These are phyloP conservation scores for Baronia brevicornis DNA, from an alignment of 2,888 invertebrate species.

Conservation along the genomic window DNA sequence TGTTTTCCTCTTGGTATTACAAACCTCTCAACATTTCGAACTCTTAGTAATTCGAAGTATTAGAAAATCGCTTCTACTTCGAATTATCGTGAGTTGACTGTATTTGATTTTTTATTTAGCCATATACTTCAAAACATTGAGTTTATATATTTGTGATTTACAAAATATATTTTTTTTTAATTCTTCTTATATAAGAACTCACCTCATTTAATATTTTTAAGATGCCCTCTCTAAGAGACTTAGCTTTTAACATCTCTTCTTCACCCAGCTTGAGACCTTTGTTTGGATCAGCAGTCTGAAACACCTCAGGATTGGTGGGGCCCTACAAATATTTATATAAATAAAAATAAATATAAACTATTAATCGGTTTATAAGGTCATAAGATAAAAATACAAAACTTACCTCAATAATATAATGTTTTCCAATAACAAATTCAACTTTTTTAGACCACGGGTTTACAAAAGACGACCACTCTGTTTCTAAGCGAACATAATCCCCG, in stretches of 20 bases:
- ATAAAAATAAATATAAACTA: neutral
- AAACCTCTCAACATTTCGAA: too few species aligned
- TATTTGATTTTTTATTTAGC: too few species aligned
- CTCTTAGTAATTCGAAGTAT: too few species aligned
- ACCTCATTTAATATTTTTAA: slow-evolving; percentile 81
- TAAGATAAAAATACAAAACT: slow-evolving; percentile 15
- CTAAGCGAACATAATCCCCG: slow-evolving; percentile 87
- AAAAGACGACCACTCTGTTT: slow-evolving; percentile 95
- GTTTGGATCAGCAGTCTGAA: slow-evolving; percentile 59
- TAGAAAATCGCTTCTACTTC: too few species aligned
- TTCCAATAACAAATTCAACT: slow-evolving; percentile 91
- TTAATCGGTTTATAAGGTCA: neutral
- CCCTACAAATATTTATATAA: slow-evolving; percentile 68
- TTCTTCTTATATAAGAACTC: slow-evolving; percentile 23
- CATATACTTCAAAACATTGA: too few species aligned
- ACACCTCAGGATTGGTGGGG: slow-evolving; percentile 84
- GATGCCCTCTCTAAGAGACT: slow-evolving; percentile 79
- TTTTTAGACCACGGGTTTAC: slow-evolving; percentile 95
- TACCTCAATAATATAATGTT: slow-evolving; percentile 86
- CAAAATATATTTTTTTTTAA: neutral
- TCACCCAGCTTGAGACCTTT: slow-evolving; percentile 65
- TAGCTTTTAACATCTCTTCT: slow-evolving; percentile 76
- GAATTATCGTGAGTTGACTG: too few species aligned
- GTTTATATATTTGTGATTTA: too few species aligned
- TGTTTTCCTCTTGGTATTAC: too few species aligned